These are phyloP conservation scores for Andricus quercusramuli DNA, from an alignment of 2,888 invertebrate species.

Conservation along the genomic window DNA sequence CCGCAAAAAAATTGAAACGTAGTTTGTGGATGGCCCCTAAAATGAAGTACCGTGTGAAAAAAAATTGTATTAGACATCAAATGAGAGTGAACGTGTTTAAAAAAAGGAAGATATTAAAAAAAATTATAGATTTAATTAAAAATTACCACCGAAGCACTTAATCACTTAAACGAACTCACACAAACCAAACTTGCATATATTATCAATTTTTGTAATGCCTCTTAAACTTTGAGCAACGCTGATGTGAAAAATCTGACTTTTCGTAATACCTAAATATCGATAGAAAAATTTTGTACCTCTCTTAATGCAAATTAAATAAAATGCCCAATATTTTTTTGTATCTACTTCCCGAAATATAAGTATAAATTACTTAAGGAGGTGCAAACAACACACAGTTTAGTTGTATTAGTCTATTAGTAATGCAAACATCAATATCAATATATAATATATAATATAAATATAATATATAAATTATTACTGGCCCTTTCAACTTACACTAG, in stretches of 20 bases:
- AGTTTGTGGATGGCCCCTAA: too few relatives aligned
- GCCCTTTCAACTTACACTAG: conserved; percentile 4
- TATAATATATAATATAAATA: neutral
- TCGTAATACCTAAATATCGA: neutral
- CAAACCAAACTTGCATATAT: neutral
- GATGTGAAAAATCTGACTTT: neutral
- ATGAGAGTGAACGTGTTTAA: conserved; percentile 3
- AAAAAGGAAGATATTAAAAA: neutral
- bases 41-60: neutral
- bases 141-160: neutral
- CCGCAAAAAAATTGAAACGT: too few relatives aligned
- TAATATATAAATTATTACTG: conserved; percentile 14
- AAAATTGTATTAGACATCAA: neutral
- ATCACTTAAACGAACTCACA: conserved; percentile 2
- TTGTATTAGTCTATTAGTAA: neutral
- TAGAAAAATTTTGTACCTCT: neutral
- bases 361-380: neutral
- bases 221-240: conserved; percentile 7
- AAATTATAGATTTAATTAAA: neutral
- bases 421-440: conserved; percentile 9
- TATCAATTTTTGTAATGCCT: neutral
- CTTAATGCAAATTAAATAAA: neutral
- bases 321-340: neutral
- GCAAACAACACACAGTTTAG: conserved; percentile 5
- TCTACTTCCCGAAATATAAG: neutral